Evolutionary conservation across 2,113 vertebrate genomes (phyloP), one percentile per base, ranked within the genome.

Genomic region (Illadopsis cleaveri): DNA sequence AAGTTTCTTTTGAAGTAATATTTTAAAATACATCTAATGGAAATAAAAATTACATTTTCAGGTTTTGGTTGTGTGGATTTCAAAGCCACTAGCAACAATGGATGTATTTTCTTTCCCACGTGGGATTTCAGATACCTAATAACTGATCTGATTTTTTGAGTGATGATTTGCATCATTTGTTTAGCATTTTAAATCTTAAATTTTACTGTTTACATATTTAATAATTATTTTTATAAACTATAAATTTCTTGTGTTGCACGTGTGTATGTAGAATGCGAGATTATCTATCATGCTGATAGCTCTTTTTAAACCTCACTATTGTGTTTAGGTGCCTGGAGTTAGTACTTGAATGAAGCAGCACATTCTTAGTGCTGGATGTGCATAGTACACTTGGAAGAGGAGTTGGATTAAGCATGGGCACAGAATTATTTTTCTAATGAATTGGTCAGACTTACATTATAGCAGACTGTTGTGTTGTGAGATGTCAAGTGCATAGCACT

Each of bases 1-100:
- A 91, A 80, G 37, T 91, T 89, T 76, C 24, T 80, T 96, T 80
- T 81, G 76, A 94, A 94, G 68, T 65, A 79, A 60, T 76, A 64
- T 82, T 83, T 88, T 50, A 80, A 94, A 94, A 77, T 72, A 83
- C 24, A 15, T 77, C 31, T 56, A 54, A 79, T 80, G 64, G 68
- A 83, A 69, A 72, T 60, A 76, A 50, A 86, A 82, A 17, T 57
- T 88, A 61, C 27, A 30, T 21, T 79, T 89, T 77, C 53, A 86
- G 71, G 48, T 83, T 45, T 73, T 65, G 15, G 7, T 87, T 40
- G 23, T 25, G 11, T 78, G 21, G 35, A 45, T 81, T 93, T 86
- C 45, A 79, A 44, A 77, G 54, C 54, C 38, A 11, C 71, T 48
- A 56, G 37, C 62, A 77, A 18, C 47, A 77, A 33, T 9, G 5